A percentile compares a stretch with the other conserved stretches of the same genome.
Conservation (phyloP, 2,797 vertebrate genomes). For the Sphenodon punctatus region DNA sequence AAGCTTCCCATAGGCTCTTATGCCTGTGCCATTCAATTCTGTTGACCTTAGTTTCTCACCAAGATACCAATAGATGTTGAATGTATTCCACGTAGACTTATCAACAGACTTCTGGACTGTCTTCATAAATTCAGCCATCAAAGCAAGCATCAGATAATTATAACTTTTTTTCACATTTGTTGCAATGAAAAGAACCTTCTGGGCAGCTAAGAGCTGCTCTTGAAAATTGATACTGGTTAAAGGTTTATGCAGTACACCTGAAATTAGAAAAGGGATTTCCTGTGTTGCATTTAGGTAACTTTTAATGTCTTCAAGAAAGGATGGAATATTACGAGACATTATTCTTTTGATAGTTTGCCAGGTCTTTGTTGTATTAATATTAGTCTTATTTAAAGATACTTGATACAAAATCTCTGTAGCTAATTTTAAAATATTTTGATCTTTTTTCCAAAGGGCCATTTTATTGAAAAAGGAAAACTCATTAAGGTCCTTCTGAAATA, state of each 20-base stretch:
- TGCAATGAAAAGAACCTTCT: slow-evolving; percentile 33
- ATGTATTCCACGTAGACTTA: slow-evolving; percentile 47
- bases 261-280: slow-evolving; percentile 32
- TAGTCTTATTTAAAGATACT: slow-evolving; percentile 41
- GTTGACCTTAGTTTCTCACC: slow-evolving; percentile 56
- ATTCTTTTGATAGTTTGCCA: slow-evolving; percentile 37
- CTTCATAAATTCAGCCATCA: slow-evolving; percentile 52
- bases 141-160: slow-evolving; percentile 40
- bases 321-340: background rate
- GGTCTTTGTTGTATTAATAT: slow-evolving; percentile 14
- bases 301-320: slow-evolving; percentile 9
- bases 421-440: slow-evolving; percentile 58
- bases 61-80: slow-evolving; percentile 44
- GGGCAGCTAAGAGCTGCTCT: slow-evolving; percentile 44
- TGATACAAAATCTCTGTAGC: slow-evolving; percentile 39
- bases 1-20: slow-evolving; percentile 41
- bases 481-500: slow-evolving; percentile 51
- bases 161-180: slow-evolving; percentile 25
- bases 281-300: background rate
- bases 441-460: slow-evolving; percentile 48
- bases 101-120: slow-evolving; percentile 44
- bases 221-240: slow-evolving; percentile 32
- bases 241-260: slow-evolving; percentile 25
- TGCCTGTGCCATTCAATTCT: slow-evolving; percentile 40
- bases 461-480: slow-evolving; percentile 41